Evolutionary conservation across 35 echinoderm and acorn worm species (phyloP).

Genomic region (Chiridota heheva): DNA sequence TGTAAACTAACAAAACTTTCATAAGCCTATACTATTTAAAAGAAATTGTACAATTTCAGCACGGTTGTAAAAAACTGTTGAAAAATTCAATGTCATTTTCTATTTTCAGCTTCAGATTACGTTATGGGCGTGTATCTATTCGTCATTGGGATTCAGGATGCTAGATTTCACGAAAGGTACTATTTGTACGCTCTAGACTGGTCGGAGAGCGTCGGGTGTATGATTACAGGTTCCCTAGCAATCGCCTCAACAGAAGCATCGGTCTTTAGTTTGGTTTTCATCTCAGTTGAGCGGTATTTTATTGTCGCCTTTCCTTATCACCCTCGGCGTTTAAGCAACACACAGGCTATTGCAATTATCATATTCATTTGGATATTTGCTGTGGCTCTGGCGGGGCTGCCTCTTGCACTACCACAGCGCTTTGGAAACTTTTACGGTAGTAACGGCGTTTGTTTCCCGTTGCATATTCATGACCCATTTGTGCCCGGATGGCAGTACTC

Average conservation of each 20-base stretch:
- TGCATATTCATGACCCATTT: slow-evolving; percentile 57
- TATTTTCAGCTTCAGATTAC: slow-evolving; percentile 64
- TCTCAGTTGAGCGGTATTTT: slow-evolving; percentile 63
- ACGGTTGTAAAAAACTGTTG: too few relatives aligned
- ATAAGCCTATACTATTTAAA: too few relatives aligned
- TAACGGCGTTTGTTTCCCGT: slow-evolving; percentile 78
- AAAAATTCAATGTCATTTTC: too few relatives aligned
- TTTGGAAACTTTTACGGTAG: slow-evolving; percentile 83
- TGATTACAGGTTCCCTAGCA: slow-evolving; percentile 64
- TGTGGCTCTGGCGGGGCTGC: slow-evolving; percentile 33
- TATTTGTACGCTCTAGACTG: slow-evolving; percentile 54
- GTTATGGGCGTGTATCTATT: slow-evolving; percentile 72
- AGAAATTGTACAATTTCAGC: too few relatives aligned
- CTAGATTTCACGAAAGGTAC: slow-evolving; percentile 38
- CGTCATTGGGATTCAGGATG: slow-evolving; percentile 66
- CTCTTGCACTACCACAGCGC: slow-evolving; percentile 20
- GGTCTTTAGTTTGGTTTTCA: slow-evolving; percentile 63
- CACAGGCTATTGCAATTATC: slow-evolving; percentile 31
- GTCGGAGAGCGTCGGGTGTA: slow-evolving; percentile 57
- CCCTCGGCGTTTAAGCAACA: slow-evolving; percentile 42
- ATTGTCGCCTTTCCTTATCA: slow-evolving; percentile 61
- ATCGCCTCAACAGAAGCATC: slow-evolving; percentile 69
- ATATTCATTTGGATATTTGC: slow-evolving; percentile 47
- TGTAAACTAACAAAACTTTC: too few relatives aligned
- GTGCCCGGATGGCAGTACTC: slow-evolving; percentile 69